Evolutionary conservation across 2,797 vertebrate species (phyloP), one percentile per base, ranked within the genome.

Genomic region (Xenentodon cancila): DNA sequence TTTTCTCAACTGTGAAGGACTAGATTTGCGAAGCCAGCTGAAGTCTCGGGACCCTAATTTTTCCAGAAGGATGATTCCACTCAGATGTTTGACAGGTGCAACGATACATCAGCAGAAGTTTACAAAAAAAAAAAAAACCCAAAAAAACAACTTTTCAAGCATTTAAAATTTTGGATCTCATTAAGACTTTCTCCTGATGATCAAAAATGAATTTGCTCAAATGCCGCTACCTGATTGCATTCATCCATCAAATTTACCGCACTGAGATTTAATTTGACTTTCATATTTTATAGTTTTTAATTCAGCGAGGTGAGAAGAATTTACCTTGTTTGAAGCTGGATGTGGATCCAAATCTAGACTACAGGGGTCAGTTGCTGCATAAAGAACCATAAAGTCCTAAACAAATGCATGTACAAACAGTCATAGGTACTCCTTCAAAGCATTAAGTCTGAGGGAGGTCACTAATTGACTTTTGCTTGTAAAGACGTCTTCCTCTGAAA

Each of bases 21-120:
- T 27, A 30, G 27, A 43, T 32, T 17, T 22, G 27, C 34, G 68
- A 61, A 62, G 34, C 52, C 25, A 30, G 25, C 11, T 62, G 1
- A 51, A 58, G 54, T 57, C 48, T 50, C 42, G 11, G 2, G 5
- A 49, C 48, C 61, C 64, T 18, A 34, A 32, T 21, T 53, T 73
- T 63, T 55, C 11, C 49, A 17, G 6, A 7, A 49, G 1, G 2
- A 22, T 54, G 43, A 73, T 65, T 65, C 56, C 20, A 58, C 13
- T 9, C 15, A 46, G 30, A 40, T 9, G 12, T 12, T 34, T 65
- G 17, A 68, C 40, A 53, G 8, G 4, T 34, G 27, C 34, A 59
- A 12, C 34, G 16, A 17, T 42, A 15, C 18, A 13, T 32, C 19
- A 6, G 25, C 7, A 61, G 20, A 21, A 44, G 17, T 37, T 49